These are phyloP conservation scores for Rissa tridactyla DNA, from an alignment of 2,113 vertebrate species.

Conservation along the genomic window DNA sequence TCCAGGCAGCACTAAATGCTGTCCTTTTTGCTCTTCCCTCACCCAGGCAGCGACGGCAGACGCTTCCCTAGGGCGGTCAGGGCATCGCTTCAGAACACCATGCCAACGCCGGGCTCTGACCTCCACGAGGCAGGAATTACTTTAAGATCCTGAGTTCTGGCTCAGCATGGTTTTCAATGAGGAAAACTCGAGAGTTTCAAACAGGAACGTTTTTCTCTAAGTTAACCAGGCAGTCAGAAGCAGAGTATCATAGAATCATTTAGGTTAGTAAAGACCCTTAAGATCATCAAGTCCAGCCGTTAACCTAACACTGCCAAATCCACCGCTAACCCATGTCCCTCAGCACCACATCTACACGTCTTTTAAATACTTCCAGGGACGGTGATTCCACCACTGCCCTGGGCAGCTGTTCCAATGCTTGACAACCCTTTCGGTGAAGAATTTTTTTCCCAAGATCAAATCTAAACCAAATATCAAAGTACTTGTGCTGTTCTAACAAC, in stretches of 20 bases:
- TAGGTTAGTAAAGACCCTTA: not conserved
- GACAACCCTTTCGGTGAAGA: not conserved
- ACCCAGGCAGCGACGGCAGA: not conserved
- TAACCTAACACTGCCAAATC: not conserved
- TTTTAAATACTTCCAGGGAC: not conserved
- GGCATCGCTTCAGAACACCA: not conserved
- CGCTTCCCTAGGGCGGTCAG: not conserved
- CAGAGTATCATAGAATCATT: not conserved
- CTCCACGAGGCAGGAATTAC: not conserved
- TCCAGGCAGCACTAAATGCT: not conserved
- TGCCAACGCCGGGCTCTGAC: not conserved
- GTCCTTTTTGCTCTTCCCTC: not conserved
- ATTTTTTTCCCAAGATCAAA: not conserved
- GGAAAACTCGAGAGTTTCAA: not conserved
- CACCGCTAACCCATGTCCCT: not conserved
- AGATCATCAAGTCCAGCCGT: rapidly evolving
- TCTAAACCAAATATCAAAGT: not conserved
- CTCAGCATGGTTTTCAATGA: not conserved
- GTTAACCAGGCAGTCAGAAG: not conserved
- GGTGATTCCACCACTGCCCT: rapidly evolving
- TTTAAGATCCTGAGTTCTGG: not conserved
- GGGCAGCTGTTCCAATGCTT: not conserved
- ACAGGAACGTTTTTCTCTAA: not conserved
- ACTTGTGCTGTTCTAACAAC: not conserved
- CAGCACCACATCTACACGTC: rapidly evolving